Percentiles rank a stretch among this genome's conserved stretches.
Evolutionary conservation across 2,888 invertebrate species (phyloP).

Genomic region (Melangyna quadrimaculata): DNA sequence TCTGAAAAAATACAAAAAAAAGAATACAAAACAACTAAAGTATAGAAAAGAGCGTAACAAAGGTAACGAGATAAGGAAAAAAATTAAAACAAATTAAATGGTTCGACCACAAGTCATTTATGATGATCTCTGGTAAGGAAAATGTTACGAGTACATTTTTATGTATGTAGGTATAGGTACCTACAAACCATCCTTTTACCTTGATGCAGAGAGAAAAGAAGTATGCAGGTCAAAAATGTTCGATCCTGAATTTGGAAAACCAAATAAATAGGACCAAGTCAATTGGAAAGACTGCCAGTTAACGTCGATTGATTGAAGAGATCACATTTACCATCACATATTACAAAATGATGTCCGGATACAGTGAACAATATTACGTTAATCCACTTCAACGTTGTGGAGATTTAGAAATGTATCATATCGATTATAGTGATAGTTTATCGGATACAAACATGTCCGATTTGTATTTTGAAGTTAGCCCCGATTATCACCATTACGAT

Average conservation of each 20-base stretch:
- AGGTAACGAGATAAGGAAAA: constrained; percentile 38
- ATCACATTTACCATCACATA: constrained; percentile 3
- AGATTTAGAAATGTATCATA: constrained; percentile 58
- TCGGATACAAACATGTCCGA: constrained; percentile 72
- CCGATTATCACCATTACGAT: constrained; percentile 43
- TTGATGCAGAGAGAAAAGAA: constrained; percentile 24
- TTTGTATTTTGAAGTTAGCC: constrained; percentile 60
- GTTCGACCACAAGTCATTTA: constrained; percentile 69
- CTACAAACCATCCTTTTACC: constrained; percentile 50
- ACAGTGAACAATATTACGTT: constrained; percentile 60
- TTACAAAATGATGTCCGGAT: constrained; percentile 51
- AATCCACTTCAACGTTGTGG: constrained; percentile 48
- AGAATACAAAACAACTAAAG: constrained; percentile 3
- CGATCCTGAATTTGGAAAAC: constrained; percentile 22
- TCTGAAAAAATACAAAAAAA: constrained; percentile 21
- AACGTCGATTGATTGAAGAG: constrained; percentile 40
- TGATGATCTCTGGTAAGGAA: constrained; percentile 39
- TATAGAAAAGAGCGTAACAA: constrained; percentile 39
- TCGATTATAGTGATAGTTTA: constrained; percentile 69
- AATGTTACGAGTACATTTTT: no score
- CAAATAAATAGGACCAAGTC: constrained; percentile 62
- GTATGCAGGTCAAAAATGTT: constrained; percentile 56
- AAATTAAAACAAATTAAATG: constrained; percentile 63
- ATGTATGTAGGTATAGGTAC: not conserved
- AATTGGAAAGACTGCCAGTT: constrained; percentile 42